Base-by-base conservation (phyloP, 2,797 vertebrate species). In the Eremophila alpestris region DNA sequence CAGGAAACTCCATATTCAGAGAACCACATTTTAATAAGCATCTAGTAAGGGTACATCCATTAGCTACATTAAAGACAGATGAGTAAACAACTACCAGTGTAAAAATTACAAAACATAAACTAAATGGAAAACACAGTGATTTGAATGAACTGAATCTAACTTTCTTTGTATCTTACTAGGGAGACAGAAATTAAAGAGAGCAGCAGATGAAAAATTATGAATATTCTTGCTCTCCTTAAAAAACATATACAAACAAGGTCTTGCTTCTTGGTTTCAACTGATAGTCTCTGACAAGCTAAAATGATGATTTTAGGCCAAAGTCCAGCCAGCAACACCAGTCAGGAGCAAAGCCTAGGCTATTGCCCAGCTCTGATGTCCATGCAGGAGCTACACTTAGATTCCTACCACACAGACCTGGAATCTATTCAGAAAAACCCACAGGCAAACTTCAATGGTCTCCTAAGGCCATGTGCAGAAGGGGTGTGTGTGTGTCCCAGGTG, bases 401-500 rank as follows among this genome's bases (percentile, higher is more conserved):
- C 5, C 4, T 40, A 16, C 9, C 5, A 24, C 21, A 24, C 3
- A 49, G 30, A 4, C 9, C 9, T 45, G 14, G 4, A 5, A 3
- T 5, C 22, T n/a, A 4, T 3, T 30, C 26, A 77, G 13, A 9
- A 76, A 73, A 84, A 26, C 4, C 5, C 21, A 29, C 11, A 32
- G 34, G 10, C 10, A 21, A 49, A n/a, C 14, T 58, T 40, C 60
- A 29, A 48, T 15, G 16, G 27, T 7, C 17, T 76, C 13, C 36
- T 8, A 36, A 65, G 30, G 36, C 30, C 7, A 8, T 8, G 17
- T 40, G 21, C 51, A 63, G 67, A 45, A 54, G 6, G 13, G 7
- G 10, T 16, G 30, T 3, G 40, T 22, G 10, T 22, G 23, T n/a
- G 23, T 51, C 29, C 62, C 43, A 60, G 40, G 36, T 43, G 70